phyloP scores from a whole-genome alignment of 1,140 invertebrate genomes.

The Drosophila paulistorum region DNA sequence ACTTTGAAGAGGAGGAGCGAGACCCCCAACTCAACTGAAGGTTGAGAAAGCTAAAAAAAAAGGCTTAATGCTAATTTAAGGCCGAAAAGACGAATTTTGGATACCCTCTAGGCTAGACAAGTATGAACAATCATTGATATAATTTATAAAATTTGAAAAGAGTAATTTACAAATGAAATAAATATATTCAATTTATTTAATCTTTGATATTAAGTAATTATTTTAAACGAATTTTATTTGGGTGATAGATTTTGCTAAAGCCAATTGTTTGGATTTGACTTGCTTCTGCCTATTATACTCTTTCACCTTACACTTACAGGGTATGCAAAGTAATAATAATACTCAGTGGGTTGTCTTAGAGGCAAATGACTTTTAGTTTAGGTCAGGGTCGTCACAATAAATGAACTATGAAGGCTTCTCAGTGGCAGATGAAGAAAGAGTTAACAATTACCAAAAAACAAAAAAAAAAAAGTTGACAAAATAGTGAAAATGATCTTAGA shows the following conservation, averaged over 20 bases:
- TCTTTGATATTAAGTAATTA: too few relatives aligned
- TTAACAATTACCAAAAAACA: not conserved
- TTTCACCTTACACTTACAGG: constrained; percentile 4
- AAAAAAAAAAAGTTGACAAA: too few relatives aligned
- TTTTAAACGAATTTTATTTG: too few relatives aligned
- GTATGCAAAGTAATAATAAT: constrained; percentile 5
- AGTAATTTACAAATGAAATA: too few relatives aligned
- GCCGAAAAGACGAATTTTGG: not conserved
- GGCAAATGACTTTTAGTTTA: constrained; percentile 37
- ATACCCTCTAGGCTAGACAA: not conserved
- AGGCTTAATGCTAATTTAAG: not conserved
- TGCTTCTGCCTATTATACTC: not conserved
- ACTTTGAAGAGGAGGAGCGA: constrained; percentile 1
- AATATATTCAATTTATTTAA: too few relatives aligned
- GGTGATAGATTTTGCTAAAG: too few relatives aligned
- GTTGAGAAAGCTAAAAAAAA: constrained; percentile 34
- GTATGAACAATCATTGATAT: too few relatives aligned
- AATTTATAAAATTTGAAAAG: too few relatives aligned
- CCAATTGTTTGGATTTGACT: too few relatives aligned
- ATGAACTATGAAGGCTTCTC: constrained; percentile 21
- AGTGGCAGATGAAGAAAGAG: constrained; percentile 18
- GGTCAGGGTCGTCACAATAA: constrained; percentile 52
- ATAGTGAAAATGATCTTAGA: too few relatives aligned
- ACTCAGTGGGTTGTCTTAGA: constrained; percentile 39
- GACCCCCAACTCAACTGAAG: constrained; percentile 21